Evolutionary conservation across 1,140 invertebrate species (phyloP).

Genomic region (Heliothis virescens): DNA sequence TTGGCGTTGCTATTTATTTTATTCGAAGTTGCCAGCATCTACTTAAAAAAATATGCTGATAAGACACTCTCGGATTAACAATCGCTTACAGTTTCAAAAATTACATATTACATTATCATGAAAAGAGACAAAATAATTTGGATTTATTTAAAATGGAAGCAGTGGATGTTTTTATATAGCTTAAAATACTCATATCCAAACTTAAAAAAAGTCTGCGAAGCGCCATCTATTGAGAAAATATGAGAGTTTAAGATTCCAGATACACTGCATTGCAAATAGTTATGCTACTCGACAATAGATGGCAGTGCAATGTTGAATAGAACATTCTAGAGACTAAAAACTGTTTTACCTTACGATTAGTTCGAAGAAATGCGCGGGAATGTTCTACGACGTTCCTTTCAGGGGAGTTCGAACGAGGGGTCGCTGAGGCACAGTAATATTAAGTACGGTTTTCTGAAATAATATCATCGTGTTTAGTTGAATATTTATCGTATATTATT

Average conservation of each 20-base stretch:
- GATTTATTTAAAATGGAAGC: no score
- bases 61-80: no score
- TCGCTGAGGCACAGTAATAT: neutral
- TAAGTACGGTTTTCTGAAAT: neutral
- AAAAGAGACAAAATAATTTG: no score
- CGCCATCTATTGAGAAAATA: neutral
- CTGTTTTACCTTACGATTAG: neutral
- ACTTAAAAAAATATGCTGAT: no score
- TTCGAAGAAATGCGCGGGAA: neutral
- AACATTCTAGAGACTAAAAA: conserved; percentile 40
- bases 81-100: no score
- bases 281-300: conserved; percentile 64
- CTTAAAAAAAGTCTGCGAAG: neutral
- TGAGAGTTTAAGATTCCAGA: neutral
- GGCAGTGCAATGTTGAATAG: conserved; percentile 45
- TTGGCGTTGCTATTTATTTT: neutral
- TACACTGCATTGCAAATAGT: neutral
- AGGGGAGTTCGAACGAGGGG: neutral
- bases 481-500: no score
- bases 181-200: neutral
- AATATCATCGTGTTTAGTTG: no score
- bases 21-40: neutral
- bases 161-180: neutral
- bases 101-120: no score
- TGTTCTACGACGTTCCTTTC: conserved; percentile 25